Conservation (phyloP, 2,888 invertebrate genomes). For the Gerosis bhagava region DNA sequence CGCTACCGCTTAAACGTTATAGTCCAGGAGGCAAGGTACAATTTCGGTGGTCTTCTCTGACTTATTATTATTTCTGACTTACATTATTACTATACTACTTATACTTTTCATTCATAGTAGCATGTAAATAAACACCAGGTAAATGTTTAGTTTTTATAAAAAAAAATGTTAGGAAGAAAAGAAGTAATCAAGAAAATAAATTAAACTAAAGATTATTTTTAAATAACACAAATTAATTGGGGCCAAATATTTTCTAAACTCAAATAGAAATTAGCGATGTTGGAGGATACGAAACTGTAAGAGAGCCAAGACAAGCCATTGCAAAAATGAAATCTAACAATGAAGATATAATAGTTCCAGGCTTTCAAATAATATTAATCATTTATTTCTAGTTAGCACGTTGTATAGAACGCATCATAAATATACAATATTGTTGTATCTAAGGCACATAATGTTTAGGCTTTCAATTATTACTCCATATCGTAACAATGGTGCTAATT, state of each 20-base stretch:
- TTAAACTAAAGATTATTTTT: slow-evolving; percentile 29
- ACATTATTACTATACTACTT: too few relatives aligned
- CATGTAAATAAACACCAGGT: too few relatives aligned
- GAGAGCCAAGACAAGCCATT: slow-evolving; percentile 60
- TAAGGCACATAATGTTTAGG: slow-evolving; percentile 84
- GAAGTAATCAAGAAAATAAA: too few relatives aligned
- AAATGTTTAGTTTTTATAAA: too few relatives aligned
- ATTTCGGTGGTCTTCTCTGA: too few relatives aligned
- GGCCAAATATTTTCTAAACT: slow-evolving; percentile 12
- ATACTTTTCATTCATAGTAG: too few relatives aligned
- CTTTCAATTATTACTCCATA: slow-evolving; percentile 79
- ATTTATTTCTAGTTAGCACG: slow-evolving; percentile 81
- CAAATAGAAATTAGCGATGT: slow-evolving; percentile 33
- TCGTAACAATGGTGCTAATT: slow-evolving; percentile 76
- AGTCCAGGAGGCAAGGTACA: too few relatives aligned
- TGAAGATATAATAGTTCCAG: slow-evolving; percentile 60
- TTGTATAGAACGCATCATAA: slow-evolving; percentile 82
- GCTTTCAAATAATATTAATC: slow-evolving; percentile 69
- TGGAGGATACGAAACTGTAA: slow-evolving; percentile 43
- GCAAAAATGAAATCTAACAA: slow-evolving; percentile 68
- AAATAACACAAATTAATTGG: slow-evolving; percentile 22
- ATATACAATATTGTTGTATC: slow-evolving; percentile 84
- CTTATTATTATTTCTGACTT: too few relatives aligned
- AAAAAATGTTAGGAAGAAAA: too few relatives aligned
- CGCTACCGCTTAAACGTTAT: too few relatives aligned